These are phyloP conservation scores for Anastrepha ludens DNA, from an alignment of 1,140 invertebrate species.

Conservation along the genomic window DNA sequence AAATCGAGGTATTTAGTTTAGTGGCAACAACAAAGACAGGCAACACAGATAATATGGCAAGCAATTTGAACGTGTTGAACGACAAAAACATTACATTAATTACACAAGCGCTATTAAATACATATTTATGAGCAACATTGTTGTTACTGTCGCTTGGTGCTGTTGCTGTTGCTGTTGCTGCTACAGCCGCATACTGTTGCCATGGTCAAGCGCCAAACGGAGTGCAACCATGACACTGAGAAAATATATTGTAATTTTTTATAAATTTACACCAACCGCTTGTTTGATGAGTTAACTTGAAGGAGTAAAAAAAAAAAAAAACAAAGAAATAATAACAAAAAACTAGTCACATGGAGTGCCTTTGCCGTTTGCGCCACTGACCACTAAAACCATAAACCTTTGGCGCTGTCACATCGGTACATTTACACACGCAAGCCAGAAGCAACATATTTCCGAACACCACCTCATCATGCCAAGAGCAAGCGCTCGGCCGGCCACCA, in stretches of 20 bases:
- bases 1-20: not conserved
- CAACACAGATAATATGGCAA: slow-evolving; percentile 25
- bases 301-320: not conserved
- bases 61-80: slow-evolving; percentile 45
- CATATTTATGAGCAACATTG: slow-evolving; percentile 30
- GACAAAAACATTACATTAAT: slow-evolving; percentile 54
- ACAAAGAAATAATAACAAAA: not conserved
- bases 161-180: not conserved
- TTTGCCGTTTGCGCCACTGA: not conserved
- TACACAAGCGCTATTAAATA: slow-evolving; percentile 50
- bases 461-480: slow-evolving; percentile 3
- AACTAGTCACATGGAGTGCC: not conserved
- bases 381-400: slow-evolving; percentile 45
- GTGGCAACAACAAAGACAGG: not conserved
- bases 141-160: not conserved
- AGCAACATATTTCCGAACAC: not conserved
- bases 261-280: not conserved
- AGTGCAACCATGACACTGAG: slow-evolving; percentile 26
- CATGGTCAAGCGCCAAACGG: slow-evolving; percentile 32
- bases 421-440: not conserved
- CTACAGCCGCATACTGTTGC: not conserved
- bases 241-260: not conserved
- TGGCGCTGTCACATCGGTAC: not conserved
- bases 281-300: not conserved
- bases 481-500: slow-evolving; percentile 1